phyloP scores from a whole-genome alignment of 2,113 vertebrate genomes.

The Aleadryas rufinucha region DNA sequence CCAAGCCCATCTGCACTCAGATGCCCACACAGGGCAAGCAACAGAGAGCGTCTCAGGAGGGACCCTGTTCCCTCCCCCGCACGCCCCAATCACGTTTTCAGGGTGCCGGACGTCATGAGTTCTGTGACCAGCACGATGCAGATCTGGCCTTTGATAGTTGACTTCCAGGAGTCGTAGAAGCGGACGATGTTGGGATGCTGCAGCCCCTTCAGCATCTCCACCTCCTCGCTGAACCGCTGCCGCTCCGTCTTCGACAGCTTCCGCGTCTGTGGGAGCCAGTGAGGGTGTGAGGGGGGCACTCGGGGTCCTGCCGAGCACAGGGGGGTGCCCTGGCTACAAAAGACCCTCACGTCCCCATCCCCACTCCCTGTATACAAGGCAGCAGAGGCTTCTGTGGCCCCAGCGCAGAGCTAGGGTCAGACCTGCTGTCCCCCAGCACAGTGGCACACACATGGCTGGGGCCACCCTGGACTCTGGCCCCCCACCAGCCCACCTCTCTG shows the following conservation, averaged over 20 bases:
- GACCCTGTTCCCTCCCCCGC: not conserved
- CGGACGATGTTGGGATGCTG: conserved; percentile 97
- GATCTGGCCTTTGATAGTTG: conserved; percentile 80
- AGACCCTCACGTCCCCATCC: accelerated
- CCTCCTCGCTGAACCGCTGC: conserved; percentile 90
- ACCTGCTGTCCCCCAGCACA: not conserved
- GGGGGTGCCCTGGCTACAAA: not conserved
- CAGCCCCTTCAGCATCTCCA: conserved; percentile 93
- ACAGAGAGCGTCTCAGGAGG: accelerated
- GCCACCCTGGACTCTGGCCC: accelerated
- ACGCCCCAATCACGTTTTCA: conserved; percentile 82
- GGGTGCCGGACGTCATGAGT: conserved; percentile 95
- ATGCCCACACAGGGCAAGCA: not conserved
- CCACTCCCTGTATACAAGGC: accelerated
- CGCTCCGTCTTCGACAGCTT: conserved; percentile 83
- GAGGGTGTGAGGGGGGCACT: not conserved
- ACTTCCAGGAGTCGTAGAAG: conserved; percentile 96
- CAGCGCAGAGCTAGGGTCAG: not conserved
- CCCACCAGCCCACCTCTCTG: not conserved
- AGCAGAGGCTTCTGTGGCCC: not conserved
- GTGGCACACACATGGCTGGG: accelerated
- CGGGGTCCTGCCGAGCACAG: accelerated
- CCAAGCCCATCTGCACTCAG: accelerated
- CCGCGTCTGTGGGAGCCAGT: conserved; percentile 73
- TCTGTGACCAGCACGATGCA: conserved; percentile 93